phyloP scores from a whole-genome alignment of 2,113 vertebrate species.

The Chloropsis hardwickii region DNA sequence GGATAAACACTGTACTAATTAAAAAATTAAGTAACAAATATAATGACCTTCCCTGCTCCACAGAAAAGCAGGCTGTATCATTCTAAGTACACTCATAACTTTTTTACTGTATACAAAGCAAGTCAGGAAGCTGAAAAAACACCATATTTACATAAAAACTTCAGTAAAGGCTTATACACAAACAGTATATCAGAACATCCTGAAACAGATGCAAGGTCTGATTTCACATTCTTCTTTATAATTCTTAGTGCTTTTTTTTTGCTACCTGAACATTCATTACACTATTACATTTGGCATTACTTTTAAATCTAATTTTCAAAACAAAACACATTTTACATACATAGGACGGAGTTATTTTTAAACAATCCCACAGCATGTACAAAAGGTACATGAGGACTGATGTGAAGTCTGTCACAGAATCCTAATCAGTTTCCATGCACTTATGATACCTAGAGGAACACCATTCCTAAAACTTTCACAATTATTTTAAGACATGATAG shows the following conservation, averaged over 20 bases:
- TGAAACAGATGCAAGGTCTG: background rate
- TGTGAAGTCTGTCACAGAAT: background rate
- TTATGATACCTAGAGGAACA: background rate
- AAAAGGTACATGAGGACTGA: background rate
- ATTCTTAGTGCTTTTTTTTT: background rate
- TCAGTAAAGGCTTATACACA: background rate
- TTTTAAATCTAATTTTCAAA: background rate
- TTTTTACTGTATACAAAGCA: background rate
- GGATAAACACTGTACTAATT: background rate
- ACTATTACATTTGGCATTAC: background rate
- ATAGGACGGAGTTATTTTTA: background rate
- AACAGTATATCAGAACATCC: background rate
- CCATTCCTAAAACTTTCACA: background rate
- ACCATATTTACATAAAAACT: background rate
- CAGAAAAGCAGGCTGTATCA: background rate
- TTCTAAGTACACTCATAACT: background rate
- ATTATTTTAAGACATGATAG: background rate
- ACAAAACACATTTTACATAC: background rate
- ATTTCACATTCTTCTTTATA: background rate
- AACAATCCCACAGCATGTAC: background rate
- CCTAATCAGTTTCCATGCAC: fast-evolving
- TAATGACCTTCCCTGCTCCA: background rate
- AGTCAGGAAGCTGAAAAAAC: background rate
- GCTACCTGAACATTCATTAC: background rate
- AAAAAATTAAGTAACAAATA: background rate